A percentile compares a stretch with the other conserved stretches of the same genome.
Conservation (phyloP, 1,140 invertebrate species). For the Nixonia krombeini region DNA sequence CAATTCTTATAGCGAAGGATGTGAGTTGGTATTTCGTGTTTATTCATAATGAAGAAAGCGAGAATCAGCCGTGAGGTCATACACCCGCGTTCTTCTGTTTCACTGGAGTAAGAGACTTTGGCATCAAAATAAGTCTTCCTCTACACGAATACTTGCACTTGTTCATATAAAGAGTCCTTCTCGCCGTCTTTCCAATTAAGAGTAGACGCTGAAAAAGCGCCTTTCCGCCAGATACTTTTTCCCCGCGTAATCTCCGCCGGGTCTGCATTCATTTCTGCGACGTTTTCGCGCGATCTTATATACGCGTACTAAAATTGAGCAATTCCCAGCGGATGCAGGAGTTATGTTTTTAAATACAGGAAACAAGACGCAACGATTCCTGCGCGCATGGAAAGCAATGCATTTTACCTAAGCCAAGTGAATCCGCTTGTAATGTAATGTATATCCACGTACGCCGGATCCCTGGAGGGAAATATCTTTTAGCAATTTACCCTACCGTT, state of each 20-base stretch:
- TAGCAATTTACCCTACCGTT: slow-evolving; percentile 61
- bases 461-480: slow-evolving; percentile 59
- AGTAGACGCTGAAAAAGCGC: slow-evolving; percentile 13
- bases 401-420: slow-evolving; percentile 42
- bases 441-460: slow-evolving; percentile 44
- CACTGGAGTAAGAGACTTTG: not conserved
- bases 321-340: too few relatives aligned
- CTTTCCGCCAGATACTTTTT: slow-evolving; percentile 11
- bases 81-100: too few relatives aligned
- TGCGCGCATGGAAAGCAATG: slow-evolving; percentile 20
- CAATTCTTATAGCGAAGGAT: too few relatives aligned
- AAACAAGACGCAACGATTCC: too few relatives aligned
- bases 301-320: slow-evolving; percentile 60
- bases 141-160: slow-evolving; percentile 5
- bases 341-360: slow-evolving; percentile 32
- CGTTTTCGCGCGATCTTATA: too few relatives aligned
- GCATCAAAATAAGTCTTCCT: slow-evolving; percentile 10
- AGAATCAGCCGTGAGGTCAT: not conserved
- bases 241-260: slow-evolving; percentile 14
- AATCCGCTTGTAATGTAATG: slow-evolving; percentile 31
- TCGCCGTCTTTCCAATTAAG: slow-evolving; percentile 21
- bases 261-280: too few relatives aligned
- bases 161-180: slow-evolving; percentile 2
- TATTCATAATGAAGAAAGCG: too few relatives aligned
- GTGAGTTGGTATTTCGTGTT: too few relatives aligned